Base-by-base conservation (phyloP, 2,797 vertebrate species). In the Lepus oiostolus region DNA sequence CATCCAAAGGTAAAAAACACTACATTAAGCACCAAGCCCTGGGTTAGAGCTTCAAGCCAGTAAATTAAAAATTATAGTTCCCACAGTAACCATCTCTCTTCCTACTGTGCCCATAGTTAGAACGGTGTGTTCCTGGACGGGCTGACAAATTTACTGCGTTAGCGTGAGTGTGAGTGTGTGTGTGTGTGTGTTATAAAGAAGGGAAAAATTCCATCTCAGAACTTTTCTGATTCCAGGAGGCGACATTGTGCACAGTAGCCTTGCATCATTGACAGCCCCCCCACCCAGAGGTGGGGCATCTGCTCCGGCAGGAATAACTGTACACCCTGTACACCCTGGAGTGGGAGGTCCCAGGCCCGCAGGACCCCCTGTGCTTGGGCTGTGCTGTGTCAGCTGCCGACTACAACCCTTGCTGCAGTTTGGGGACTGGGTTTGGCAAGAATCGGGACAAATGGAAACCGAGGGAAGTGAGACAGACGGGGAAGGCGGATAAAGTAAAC, bases 21-120 rank as follows among this genome's bases (percentile, higher is more conserved):
- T 90, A 65, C 68, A 79, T 93, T 97, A 95, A 89, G 68, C 91
- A 91, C 63, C 52, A 71, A 90, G 84, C 74, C 47, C 92, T 54
- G 88, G 93, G 86, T 97, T 85, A 93, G 85, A 94, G 95, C 95
- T 95, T 96, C n/a, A 94, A 95, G 92, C 63, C 90, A 93, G 95
- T 91, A 98, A 97, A 97, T 96, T 95, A 89, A 90, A 97, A 97
- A 92, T 97, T 93, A 97, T 52, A 62, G 77, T 84, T 97, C 95
- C 89, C 95, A 96, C 75, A 96, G 97, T 93, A 95, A 92, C 85
- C 95, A 95, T 93, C 95, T 92, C 71, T 98, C 88, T 97, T 94
- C 84, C 83, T 74, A 71, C 71, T 19, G 0, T 86, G 84, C 86
- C 96, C 80, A 76, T 91, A 96, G 52, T 94, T 80, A 96, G 82